Conservation (phyloP, 2,113 vertebrate species). For the Pterophyllum scalare region DNA sequence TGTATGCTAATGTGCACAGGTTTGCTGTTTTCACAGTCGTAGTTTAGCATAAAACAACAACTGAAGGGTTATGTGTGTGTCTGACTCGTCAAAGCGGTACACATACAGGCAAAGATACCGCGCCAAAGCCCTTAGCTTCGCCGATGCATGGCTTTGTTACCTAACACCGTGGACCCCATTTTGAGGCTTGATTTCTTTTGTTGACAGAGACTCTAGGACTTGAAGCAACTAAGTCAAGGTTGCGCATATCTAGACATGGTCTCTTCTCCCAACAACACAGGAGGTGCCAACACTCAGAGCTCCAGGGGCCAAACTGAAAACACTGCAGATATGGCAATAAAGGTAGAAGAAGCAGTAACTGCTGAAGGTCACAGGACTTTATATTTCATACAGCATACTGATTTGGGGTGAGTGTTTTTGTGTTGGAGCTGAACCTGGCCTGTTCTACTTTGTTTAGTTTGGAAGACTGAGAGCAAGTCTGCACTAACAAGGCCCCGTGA, state of each 20-base stretch:
- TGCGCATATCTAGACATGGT: constrained; percentile 6
- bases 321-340: background rate
- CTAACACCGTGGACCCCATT: background rate
- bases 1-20: too few species aligned
- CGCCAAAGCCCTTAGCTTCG: background rate
- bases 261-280: constrained; percentile 12
- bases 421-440: constrained; percentile 28
- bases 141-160: constrained; percentile 22
- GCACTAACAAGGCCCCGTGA: constrained; percentile 59
- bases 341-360: constrained; percentile 38
- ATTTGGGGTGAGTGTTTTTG: constrained; percentile 41
- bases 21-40: too few species aligned
- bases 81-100: background rate
- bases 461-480: constrained; percentile 19
- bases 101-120: background rate
- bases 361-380: constrained; percentile 56
- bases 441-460: constrained; percentile 31
- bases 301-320: constrained; percentile 20
- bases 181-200: constrained; percentile 31
- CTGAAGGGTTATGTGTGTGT: background rate
- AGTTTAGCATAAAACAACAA: background rate
- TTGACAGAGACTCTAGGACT: constrained; percentile 28
- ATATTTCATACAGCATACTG: constrained; percentile 28
- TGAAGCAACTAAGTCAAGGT: constrained; percentile 18
- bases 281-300: constrained; percentile 39